Evolutionary conservation across 2,113 vertebrate genomes (phyloP).

Genomic region (Chaenocephalus aceratus): DNA sequence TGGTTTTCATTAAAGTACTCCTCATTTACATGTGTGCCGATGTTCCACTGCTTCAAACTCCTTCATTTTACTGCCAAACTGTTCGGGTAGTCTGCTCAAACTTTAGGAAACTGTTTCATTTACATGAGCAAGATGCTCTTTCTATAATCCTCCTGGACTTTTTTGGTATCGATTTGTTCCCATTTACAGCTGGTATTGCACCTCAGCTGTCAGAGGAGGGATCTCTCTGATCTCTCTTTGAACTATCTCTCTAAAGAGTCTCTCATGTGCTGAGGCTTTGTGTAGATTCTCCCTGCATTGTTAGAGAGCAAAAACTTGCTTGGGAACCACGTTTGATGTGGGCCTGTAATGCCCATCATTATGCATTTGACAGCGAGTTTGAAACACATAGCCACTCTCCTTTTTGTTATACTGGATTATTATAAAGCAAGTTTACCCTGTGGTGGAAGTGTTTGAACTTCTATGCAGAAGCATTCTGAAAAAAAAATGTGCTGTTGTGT

Average conservation of each 20-base stretch:
- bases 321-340: slow-evolving; percentile 13
- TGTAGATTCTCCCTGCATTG: background rate
- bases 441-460: slow-evolving; percentile 37
- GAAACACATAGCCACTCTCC: background rate
- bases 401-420: background rate
- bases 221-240: background rate
- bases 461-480: background rate
- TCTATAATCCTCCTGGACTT: background rate
- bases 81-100: background rate
- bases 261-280: background rate
- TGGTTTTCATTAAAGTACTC: background rate
- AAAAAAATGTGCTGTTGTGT: background rate
- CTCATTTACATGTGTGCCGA: background rate
- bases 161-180: background rate
- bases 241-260: background rate
- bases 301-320: background rate
- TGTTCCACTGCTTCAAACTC: background rate
- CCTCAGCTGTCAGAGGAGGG: background rate
- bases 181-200: background rate
- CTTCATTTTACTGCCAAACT: background rate
- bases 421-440: slow-evolving; percentile 36
- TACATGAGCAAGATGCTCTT: background rate
- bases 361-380: background rate
- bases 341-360: background rate
- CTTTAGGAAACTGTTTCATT: background rate